Percentiles rank a stretch among this genome's conserved stretches.
Conservation (phyloP, 2,113 vertebrate species). For the Paracanthobrama guichenoti region DNA sequence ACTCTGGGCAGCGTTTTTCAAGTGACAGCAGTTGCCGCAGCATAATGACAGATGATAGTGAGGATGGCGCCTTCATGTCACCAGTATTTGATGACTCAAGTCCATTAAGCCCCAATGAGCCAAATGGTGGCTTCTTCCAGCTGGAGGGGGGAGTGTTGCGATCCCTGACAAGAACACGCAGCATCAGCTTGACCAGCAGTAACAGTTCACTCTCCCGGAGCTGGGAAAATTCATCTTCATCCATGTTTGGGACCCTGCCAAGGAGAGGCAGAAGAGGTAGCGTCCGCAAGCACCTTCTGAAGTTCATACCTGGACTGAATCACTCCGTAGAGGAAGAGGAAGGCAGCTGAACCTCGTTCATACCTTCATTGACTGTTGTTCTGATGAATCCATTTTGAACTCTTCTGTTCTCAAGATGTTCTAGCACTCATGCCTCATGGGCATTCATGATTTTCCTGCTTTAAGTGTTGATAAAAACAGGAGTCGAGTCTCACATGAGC, state of each 20-base stretch:
- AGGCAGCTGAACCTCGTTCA: slow-evolving; percentile 52
- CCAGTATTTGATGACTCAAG: slow-evolving; percentile 79
- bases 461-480: background rate
- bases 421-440: background rate
- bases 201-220: slow-evolving; percentile 80
- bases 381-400: background rate
- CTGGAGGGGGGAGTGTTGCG: slow-evolving; percentile 21
- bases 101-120: slow-evolving; percentile 77
- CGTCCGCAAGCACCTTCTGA: slow-evolving; percentile 85
- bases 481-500: slow-evolving; percentile 2
- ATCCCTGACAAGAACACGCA: slow-evolving; percentile 74
- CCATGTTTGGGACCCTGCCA: slow-evolving; percentile 87
- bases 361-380: background rate
- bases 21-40: slow-evolving; percentile 90
- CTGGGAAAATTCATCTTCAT: slow-evolving; percentile 72
- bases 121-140: slow-evolving; percentile 71
- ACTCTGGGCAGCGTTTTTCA: slow-evolving; percentile 74
- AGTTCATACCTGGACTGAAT: slow-evolving; percentile 89
- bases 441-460: background rate
- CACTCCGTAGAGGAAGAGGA: slow-evolving; percentile 90
- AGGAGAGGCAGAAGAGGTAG: slow-evolving; percentile 79
- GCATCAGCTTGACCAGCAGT: slow-evolving; percentile 82
- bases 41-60: slow-evolving; percentile 81
- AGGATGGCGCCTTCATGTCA: slow-evolving; percentile 74
- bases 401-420: background rate